phyloP scores from a whole-genome alignment of 2,797 vertebrate species.

The Microctenopoma steveboyesi region DNA sequence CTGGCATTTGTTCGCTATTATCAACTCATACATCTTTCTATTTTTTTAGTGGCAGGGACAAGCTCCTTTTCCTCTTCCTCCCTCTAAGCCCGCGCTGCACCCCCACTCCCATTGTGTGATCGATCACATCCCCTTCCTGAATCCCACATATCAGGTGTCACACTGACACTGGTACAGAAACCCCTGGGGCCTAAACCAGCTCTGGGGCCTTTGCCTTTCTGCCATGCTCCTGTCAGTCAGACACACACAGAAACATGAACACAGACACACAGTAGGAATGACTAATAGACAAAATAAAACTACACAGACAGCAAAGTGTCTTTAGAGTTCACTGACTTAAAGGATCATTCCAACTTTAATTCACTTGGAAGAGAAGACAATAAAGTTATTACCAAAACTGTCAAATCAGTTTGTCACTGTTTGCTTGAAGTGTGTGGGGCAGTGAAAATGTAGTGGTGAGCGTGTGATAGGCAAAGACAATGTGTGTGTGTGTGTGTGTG shows the following conservation, averaged over 20 bases:
- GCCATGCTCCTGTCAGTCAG: conserved; percentile 62
- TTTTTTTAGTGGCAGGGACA: conserved; percentile 45
- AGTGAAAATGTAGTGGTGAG: conserved; percentile 5
- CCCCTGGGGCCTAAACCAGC: conserved; percentile 70
- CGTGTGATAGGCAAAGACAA: conserved; percentile 27
- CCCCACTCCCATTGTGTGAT: conserved; percentile 59
- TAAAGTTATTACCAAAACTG: neutral
- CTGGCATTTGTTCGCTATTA: conserved; percentile 31
- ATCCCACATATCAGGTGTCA: conserved; percentile 82
- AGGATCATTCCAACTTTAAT: neutral
- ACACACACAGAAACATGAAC: conserved; percentile 11
- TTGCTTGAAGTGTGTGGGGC: conserved; percentile 23
- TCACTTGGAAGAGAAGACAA: neutral
- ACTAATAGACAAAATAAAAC: conserved; percentile 15
- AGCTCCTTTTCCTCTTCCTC: conserved; percentile 11
- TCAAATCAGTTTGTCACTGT: conserved; percentile 34
- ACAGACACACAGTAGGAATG: conserved; percentile 3
- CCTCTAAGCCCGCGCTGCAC: conserved; percentile 1
- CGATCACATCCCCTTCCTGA: conserved; percentile 83
- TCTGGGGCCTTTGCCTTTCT: conserved; percentile 83
- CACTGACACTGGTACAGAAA: conserved; percentile 80
- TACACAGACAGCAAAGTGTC: conserved; percentile 1
- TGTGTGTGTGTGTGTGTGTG: conserved; percentile 16
- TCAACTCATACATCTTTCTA: conserved; percentile 45
- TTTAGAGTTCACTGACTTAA: neutral